Percentiles rank a stretch among this genome's conserved stretches.
Evolutionary conservation across 1,140 invertebrate genomes (phyloP).

Genomic region (Leptinotarsa defecta): DNA sequence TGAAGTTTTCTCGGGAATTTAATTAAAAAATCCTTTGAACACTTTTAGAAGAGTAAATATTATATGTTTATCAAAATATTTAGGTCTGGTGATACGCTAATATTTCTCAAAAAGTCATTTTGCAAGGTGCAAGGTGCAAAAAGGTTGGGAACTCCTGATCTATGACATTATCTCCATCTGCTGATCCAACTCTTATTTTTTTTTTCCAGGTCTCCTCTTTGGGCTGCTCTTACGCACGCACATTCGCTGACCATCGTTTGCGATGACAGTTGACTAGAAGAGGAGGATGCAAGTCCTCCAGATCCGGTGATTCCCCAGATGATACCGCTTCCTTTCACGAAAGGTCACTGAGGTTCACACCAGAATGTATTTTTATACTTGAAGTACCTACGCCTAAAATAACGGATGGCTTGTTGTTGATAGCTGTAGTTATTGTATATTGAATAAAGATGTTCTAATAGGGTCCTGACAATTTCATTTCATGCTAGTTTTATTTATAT

Average conservation of each 20-base stretch:
- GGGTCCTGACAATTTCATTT: neutral
- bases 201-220: constrained; percentile 63
- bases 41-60: too few species aligned
- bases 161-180: too few species aligned
- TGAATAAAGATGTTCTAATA: constrained; percentile 3
- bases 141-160: too few species aligned
- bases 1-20: too few species aligned
- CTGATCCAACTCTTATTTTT: neutral
- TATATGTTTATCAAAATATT: too few species aligned
- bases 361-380: constrained; percentile 19
- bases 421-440: constrained; percentile 1
- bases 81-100: too few species aligned
- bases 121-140: too few species aligned
- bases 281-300: constrained; percentile 34
- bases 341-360: constrained; percentile 39
- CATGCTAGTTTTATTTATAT: too few species aligned
- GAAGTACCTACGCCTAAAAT: neutral
- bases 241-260: constrained; percentile 57
- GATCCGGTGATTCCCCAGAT: constrained; percentile 52
- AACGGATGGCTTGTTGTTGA: neutral
- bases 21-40: too few species aligned
- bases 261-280: constrained; percentile 54
- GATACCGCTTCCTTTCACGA: constrained; percentile 49
- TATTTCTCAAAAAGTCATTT: too few species aligned
- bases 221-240: constrained; percentile 69